Evolutionary conservation across 2,888 invertebrate genomes (phyloP).

Genomic region (Ecliptopera silaceata): DNA sequence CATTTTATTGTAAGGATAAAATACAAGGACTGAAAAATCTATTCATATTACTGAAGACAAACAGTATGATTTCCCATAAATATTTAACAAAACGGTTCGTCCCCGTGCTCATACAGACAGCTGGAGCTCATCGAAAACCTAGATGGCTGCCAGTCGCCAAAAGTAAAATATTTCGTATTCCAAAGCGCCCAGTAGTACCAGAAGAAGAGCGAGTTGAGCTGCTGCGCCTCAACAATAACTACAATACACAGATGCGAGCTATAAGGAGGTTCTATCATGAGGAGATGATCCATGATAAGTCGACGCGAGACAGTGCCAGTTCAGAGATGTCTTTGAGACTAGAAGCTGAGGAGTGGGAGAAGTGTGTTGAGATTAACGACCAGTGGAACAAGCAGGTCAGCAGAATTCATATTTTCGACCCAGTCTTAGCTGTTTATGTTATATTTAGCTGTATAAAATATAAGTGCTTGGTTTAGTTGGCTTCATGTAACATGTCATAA

Average conservation of each 20-base stretch:
- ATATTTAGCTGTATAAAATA: too few relatives aligned
- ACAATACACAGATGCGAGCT: constrained; percentile 85
- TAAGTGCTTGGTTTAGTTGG: too few relatives aligned
- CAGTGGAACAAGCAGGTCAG: constrained; percentile 86
- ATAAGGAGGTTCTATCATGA: constrained; percentile 79
- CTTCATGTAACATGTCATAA: too few relatives aligned
- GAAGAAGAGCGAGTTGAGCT: constrained; percentile 87
- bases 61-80: constrained; percentile 49
- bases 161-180: constrained; percentile 89
- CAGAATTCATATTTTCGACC: background rate
- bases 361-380: constrained; percentile 84
- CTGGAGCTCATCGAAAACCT: constrained; percentile 86
- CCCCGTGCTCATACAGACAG: constrained; percentile 64
- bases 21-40: too few relatives aligned
- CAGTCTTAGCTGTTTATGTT: too few relatives aligned
- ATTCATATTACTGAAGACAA: background rate
- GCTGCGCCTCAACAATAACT: constrained; percentile 86
- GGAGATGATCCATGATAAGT: constrained; percentile 77
- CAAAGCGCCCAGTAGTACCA: constrained; percentile 82
- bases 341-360: constrained; percentile 85
- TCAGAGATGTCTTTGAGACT: constrained; percentile 80
- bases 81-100: constrained; percentile 57
- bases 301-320: constrained; percentile 77
- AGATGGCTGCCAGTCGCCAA: constrained; percentile 91
- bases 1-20: too few relatives aligned